Conservation (phyloP, 1,140 invertebrate species). For the Oncopeltus fasciatus region DNA sequence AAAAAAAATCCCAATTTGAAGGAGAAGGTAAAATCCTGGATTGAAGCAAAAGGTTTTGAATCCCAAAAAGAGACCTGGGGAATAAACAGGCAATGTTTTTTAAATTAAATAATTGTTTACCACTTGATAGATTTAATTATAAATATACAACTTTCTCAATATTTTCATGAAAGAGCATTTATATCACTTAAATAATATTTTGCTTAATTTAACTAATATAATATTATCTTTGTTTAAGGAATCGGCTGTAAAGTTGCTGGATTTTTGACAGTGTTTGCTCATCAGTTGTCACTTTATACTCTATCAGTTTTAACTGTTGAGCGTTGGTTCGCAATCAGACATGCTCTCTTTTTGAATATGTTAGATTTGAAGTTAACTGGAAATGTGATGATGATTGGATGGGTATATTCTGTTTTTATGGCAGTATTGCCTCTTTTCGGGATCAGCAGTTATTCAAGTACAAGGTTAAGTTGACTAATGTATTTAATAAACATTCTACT, state of each 20-base stretch:
- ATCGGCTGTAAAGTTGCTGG: constrained; percentile 45
- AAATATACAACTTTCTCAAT: too few species aligned
- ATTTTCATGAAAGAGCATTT: too few species aligned
- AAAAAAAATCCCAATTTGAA: too few species aligned
- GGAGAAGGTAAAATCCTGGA: too few species aligned
- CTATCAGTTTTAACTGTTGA: constrained; percentile 48
- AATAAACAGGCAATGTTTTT: too few species aligned
- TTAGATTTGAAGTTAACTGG: constrained; percentile 37
- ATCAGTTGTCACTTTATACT: constrained; percentile 49
- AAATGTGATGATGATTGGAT: constrained; percentile 39
- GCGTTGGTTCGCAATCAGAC: constrained; percentile 46
- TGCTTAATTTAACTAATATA: too few species aligned
- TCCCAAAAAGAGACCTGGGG: too few species aligned
- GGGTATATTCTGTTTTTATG: constrained; percentile 38
- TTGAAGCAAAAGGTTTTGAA: too few species aligned
- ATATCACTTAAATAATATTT: too few species aligned
- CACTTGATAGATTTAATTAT: too few species aligned
- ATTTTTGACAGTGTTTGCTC: constrained; percentile 49
- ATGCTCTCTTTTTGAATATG: constrained; percentile 45
- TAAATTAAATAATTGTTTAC: too few species aligned
- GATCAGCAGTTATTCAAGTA: constrained; percentile 39
- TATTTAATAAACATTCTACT: neutral
- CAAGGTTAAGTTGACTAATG: constrained; percentile 27
- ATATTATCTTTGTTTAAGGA: constrained; percentile 22
- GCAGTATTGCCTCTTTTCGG: constrained; percentile 41